A percentile compares a stretch with the other conserved stretches of the same genome.
These are phyloP conservation scores for Pocillopora verrucosa DNA, from an alignment of 64 coral and sea anemone genomes.

Conservation along the genomic window DNA sequence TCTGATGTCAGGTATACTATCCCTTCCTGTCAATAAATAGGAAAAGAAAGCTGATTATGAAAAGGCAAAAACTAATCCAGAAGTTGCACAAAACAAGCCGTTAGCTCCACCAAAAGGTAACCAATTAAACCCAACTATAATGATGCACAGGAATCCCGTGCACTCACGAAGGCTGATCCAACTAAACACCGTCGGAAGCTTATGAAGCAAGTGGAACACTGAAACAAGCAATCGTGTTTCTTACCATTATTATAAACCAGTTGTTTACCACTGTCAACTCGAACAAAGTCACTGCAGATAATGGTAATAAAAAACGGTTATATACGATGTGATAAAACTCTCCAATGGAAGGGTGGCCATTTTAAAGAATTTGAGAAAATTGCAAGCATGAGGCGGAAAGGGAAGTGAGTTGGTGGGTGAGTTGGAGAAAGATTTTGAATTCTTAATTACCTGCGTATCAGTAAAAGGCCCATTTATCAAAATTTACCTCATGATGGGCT, in stretches of 20 bases:
- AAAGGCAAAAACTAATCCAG: not conserved
- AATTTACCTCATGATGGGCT: too few species aligned
- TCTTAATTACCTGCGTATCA: too few species aligned
- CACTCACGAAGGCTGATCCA: too few species aligned
- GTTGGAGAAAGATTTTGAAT: too few species aligned
- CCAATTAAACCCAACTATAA: too few species aligned
- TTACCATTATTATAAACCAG: constrained; percentile 99
- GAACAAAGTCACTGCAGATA: constrained; percentile 85
- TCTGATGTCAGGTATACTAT: constrained; percentile 79
- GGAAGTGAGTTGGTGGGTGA: too few species aligned
- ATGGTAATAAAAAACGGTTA: not conserved
- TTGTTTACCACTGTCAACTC: constrained; percentile 97
- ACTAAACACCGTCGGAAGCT: too few species aligned
- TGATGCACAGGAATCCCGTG: too few species aligned
- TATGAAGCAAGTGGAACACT: not conserved
- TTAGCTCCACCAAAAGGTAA: not conserved
- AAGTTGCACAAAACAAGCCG: not conserved
- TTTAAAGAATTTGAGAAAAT: not conserved
- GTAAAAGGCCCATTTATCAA: too few species aligned
- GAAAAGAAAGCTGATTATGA: not conserved
- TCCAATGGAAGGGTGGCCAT: too few species aligned
- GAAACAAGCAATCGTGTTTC: not conserved
- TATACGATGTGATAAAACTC: not conserved
- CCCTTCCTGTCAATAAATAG: constrained; percentile 66
- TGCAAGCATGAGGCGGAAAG: too few species aligned